Conservation (phyloP, 2,888 invertebrate genomes). For the Lochmaea crataegi region DNA sequence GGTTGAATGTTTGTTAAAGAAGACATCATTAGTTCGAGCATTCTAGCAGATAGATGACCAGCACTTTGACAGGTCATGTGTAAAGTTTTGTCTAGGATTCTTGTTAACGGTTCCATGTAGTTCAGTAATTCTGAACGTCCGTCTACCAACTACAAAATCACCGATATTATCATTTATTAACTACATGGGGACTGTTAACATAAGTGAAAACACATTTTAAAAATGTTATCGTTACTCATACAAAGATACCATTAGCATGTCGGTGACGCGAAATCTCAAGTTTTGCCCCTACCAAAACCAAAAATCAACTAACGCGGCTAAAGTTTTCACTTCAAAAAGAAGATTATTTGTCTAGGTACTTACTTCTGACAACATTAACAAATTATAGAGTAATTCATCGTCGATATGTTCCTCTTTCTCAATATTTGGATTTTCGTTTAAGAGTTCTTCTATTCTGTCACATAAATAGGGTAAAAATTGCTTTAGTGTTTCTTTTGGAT, state of each 20-base stretch:
- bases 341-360: constrained; percentile 5
- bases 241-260: too few relatives aligned
- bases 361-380: constrained; percentile 78
- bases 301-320: not conserved
- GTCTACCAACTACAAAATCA: constrained; percentile 69
- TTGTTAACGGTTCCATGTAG: constrained; percentile 73
- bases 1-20: constrained; percentile 74
- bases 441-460: constrained; percentile 71
- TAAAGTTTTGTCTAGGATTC: constrained; percentile 77
- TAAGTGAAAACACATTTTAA: not conserved
- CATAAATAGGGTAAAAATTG: constrained; percentile 80
- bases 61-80: constrained; percentile 77
- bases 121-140: constrained; percentile 74
- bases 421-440: constrained; percentile 75
- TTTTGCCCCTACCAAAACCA: too few relatives aligned
- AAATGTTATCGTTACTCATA: too few relatives aligned
- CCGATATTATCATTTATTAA: too few relatives aligned
- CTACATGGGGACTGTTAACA: too few relatives aligned
- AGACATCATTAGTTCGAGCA: constrained; percentile 71
- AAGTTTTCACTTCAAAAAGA: not conserved
- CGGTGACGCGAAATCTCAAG: too few relatives aligned
- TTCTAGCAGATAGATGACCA: constrained; percentile 71
- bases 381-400: constrained; percentile 80
- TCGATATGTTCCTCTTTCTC: constrained; percentile 81
- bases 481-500: constrained; percentile 77